phyloP scores from a whole-genome alignment of 2,888 invertebrate species.

The Coelogynopora nodosa region DNA sequence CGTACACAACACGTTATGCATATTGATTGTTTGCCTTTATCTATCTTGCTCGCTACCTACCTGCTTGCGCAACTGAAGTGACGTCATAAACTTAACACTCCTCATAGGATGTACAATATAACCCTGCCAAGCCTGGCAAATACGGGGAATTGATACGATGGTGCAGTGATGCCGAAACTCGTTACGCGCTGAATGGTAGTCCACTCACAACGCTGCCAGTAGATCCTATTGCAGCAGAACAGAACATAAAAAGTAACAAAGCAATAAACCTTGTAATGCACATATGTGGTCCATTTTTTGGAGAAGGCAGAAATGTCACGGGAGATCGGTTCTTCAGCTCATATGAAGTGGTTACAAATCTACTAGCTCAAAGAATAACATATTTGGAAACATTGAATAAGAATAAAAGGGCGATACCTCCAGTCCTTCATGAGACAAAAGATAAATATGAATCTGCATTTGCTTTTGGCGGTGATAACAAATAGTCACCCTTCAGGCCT shows the following conservation, averaged over 20 bases:
- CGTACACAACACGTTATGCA: conserved; percentile 3
- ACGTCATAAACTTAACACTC: too few relatives aligned
- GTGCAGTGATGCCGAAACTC: conserved; percentile 19
- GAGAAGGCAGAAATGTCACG: conserved; percentile 33
- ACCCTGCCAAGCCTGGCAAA: conserved; percentile 19
- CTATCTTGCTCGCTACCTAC: not conserved
- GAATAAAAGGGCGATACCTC: conserved; percentile 35
- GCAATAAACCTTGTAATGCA: conserved; percentile 26
- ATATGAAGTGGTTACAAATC: not conserved
- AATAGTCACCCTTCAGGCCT: conserved; percentile 7
- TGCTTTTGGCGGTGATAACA: conserved; percentile 21
- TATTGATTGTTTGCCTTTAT: not conserved
- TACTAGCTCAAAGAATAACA: conserved; percentile 25
- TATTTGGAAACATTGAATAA: conserved; percentile 11
- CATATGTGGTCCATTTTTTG: conserved; percentile 24
- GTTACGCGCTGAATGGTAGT: conserved; percentile 26
- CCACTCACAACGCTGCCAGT: conserved; percentile 18
- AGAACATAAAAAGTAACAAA: not conserved
- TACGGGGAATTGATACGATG: conserved; percentile 27
- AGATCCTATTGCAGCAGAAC: conserved; percentile 22
- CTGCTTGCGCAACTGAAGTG: not conserved
- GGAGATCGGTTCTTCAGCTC: conserved; percentile 35
- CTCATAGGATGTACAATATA: not conserved
- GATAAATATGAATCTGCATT: conserved; percentile 23
- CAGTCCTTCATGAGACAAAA: conserved; percentile 25